Conservation (phyloP, 2,888 invertebrate genomes). For the Pollenia angustigena region DNA sequence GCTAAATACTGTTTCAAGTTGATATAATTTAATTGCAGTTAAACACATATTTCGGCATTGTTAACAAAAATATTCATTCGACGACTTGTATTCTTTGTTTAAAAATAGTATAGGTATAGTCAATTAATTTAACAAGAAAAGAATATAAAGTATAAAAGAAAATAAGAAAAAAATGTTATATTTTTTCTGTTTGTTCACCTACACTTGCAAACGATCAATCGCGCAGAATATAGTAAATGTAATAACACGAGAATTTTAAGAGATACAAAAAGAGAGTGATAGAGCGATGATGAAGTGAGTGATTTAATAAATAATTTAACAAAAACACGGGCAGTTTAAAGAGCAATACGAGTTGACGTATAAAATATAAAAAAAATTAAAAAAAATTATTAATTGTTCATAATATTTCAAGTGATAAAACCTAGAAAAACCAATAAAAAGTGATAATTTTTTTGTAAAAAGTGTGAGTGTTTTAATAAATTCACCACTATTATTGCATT, state of each 20-base stretch:
- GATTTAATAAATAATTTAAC: constrained; percentile 24
- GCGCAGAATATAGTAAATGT: constrained; percentile 45
- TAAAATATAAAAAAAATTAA: neutral
- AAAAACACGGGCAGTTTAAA: constrained; percentile 49
- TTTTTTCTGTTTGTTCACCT: constrained; percentile 63
- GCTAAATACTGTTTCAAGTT: constrained; percentile 17
- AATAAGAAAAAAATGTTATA: constrained; percentile 16
- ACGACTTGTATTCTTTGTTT: neutral
- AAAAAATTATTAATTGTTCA: constrained; percentile 51
- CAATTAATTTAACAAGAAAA: constrained; percentile 24
- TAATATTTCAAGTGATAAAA: constrained; percentile 56
- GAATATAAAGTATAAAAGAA: neutral
- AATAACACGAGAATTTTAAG: constrained; percentile 47
- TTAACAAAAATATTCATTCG: neutral
- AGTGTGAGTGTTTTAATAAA: constrained; percentile 2
- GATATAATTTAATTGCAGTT: neutral
- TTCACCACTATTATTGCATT: constrained; percentile 7
- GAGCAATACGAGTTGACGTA: constrained; percentile 40
- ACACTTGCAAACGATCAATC: constrained; percentile 62
- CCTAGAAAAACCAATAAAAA: constrained; percentile 49
- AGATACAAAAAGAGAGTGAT: constrained; percentile 22
- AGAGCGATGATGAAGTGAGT: constrained; percentile 15
- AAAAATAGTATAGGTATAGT: constrained; percentile 20
- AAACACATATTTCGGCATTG: constrained; percentile 11
- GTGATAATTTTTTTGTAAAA: constrained; percentile 33